Evolutionary conservation across 2,888 invertebrate species (phyloP), one percentile per base, ranked within the genome.

Genomic region (Trichopria drosophilae): DNA sequence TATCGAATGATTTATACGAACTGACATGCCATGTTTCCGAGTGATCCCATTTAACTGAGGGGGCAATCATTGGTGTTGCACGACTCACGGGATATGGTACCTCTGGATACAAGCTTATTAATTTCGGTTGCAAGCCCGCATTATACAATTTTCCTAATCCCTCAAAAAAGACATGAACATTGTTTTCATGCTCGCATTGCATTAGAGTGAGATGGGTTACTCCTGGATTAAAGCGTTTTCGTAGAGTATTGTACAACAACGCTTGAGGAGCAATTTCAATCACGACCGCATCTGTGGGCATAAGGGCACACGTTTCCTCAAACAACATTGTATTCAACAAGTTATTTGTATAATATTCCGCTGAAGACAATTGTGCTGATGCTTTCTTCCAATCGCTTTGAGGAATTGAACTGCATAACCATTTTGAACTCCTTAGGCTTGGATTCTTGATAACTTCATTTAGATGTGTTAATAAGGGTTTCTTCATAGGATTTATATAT

Each of bases 261-360:
- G 90, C 88, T 64, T 94, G 94, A 0, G 94, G 94, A 0, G 93
- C 93, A 44, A 95, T 85, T 76, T 95, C 94, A 57, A 95, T 85
- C 6, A 86, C 83, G 53, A 93, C 81, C 0, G 93, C 90, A 68
- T 91, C 86, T 35, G 82, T 79, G 2, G 91, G 93, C 60, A 95
- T 86, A 34, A 88, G 81, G 12, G 81, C 81, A 6, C 90, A 80
- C 0, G 89, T 88, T 75, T 93, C 94, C 68, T 92, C 90, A 72
- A 91, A 91, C 74, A 82, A 80, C n/a, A 79, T 73, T 55, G 76
- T 66, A 80, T 80, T 88, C 69, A 89, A 73, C 20, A 92, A 77
- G 71, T 92, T 93, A 68, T 92, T 92, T 2, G 87, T 87, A 67
- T 92, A 90, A 71, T 96, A 96, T 61, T 90, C 91, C 3, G 93